Percentiles rank a stretch among this genome's conserved stretches.
phyloP scores from a whole-genome alignment of 2,113 vertebrate species.

The Daphoenositta chrysoptera region DNA sequence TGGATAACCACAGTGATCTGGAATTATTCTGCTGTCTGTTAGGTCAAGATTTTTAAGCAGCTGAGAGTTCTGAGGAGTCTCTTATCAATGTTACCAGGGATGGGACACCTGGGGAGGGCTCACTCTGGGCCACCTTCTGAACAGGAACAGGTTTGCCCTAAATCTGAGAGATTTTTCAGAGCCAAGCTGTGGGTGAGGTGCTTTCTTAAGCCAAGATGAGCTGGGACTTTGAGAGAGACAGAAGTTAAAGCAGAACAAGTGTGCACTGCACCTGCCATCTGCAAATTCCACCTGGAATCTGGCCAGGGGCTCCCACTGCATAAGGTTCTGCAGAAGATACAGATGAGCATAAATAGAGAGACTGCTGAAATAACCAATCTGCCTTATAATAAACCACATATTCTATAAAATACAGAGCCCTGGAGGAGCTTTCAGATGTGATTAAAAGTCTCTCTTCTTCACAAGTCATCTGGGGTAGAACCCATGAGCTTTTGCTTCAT shows the following conservation, averaged over 20 bases:
- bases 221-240: not conserved
- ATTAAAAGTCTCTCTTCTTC: not conserved
- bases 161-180: not conserved
- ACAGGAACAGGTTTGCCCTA: not conserved
- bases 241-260: not conserved
- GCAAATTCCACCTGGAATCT: not conserved
- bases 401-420: not conserved
- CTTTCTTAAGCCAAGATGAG: not conserved
- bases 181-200: not conserved
- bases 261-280: not conserved
- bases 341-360: not conserved
- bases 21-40: not conserved
- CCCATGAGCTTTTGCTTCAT: not conserved
- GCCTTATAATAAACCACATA: not conserved
- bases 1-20: not conserved
- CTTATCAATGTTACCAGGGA: not conserved
- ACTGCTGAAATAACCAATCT: not conserved
- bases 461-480: slow-evolving; percentile 2
- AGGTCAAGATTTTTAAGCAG: not conserved
- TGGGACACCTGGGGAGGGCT: not conserved
- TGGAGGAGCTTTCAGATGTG: not conserved
- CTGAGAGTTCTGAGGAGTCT: not conserved
- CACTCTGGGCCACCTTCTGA: not conserved
- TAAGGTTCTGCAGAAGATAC: not conserved
- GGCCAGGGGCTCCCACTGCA: not conserved